Conservation (phyloP, 2,888 invertebrate species). For the Cryptus armator region DNA sequence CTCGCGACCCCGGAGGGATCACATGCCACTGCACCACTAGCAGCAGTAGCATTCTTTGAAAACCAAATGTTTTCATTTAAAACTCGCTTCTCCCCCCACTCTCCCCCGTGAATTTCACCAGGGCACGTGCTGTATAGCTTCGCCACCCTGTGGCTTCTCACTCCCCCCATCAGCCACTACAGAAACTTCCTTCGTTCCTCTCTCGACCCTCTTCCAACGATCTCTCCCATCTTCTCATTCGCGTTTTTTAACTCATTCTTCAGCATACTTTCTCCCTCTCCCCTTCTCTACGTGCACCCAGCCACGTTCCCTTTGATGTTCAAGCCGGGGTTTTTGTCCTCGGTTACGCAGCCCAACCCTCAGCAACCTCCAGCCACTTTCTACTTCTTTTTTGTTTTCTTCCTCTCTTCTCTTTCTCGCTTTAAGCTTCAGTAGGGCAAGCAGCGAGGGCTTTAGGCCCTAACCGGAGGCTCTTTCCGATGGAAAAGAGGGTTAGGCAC, state of each 20-base stretch:
- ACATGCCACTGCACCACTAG: conserved; percentile 48
- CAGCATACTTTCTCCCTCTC: conserved; percentile 44
- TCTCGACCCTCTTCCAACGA: conserved; percentile 58
- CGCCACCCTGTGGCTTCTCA: conserved; percentile 38
- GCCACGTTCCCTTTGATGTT: conserved; percentile 64
- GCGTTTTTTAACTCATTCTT: conserved; percentile 67
- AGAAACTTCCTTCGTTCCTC: conserved; percentile 52
- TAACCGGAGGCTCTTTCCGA: conserved; percentile 10
- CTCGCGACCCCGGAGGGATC: conserved; percentile 51
- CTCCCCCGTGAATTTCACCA: conserved; percentile 4
- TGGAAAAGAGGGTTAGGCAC: conserved; percentile 10
- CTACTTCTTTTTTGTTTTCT: conserved; percentile 35
- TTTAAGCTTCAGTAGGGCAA: conserved; percentile 1
- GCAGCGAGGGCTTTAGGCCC: conserved; percentile 14
- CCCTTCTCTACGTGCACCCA: conserved; percentile 70
- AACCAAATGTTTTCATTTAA: conserved; percentile 69
- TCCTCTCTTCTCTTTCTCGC: conserved; percentile 24
- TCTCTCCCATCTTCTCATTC: conserved; percentile 43
- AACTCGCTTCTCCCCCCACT: conserved; percentile 24
- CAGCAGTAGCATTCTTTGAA: conserved; percentile 59
- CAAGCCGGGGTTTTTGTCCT: conserved; percentile 55
- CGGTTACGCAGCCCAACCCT: conserved; percentile 62
- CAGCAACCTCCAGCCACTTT: conserved; percentile 61
- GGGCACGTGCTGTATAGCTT: conserved; percentile 48
- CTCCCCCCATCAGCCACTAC: conserved; percentile 44